phyloP scores from a whole-genome alignment of 2,888 invertebrate species.

The Megamerina dolium region DNA sequence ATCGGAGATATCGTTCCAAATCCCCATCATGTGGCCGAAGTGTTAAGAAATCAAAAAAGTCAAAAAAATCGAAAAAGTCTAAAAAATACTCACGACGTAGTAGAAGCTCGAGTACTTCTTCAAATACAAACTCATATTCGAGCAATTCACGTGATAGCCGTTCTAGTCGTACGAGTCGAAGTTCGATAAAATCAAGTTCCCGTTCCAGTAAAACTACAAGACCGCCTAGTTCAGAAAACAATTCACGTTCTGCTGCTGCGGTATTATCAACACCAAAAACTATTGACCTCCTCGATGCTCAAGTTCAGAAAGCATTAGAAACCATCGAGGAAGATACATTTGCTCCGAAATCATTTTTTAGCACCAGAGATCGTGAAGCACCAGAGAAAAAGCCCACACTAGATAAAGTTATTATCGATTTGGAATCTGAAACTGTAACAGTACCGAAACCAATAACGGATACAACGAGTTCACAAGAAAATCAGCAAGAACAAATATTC shows the following conservation, averaged over 20 bases:
- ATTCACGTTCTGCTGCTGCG: slow-evolving; percentile 20
- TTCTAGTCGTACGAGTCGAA: slow-evolving; percentile 19
- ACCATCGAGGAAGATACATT: slow-evolving; percentile 68
- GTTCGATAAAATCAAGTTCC: slow-evolving; percentile 30
- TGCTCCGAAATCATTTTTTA: slow-evolving; percentile 55
- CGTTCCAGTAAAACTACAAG: slow-evolving; percentile 27
- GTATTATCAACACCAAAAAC: slow-evolving; percentile 19
- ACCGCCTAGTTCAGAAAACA: slow-evolving; percentile 32
- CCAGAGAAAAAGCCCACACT: slow-evolving; percentile 33
- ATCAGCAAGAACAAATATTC: slow-evolving; percentile 55
- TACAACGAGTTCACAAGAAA: slow-evolving; percentile 45
- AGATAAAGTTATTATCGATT: slow-evolving; percentile 62
- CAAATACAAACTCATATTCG: slow-evolving; percentile 27
- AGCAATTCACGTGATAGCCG: slow-evolving; percentile 24
- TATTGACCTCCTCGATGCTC: slow-evolving; percentile 32
- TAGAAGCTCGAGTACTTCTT: slow-evolving; percentile 35
- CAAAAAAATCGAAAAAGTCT: slow-evolving; percentile 37
- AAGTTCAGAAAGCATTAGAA: slow-evolving; percentile 53
- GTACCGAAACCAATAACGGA: slow-evolving; percentile 49
- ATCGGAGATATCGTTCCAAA: slow-evolving; percentile 30
- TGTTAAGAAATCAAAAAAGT: slow-evolving; percentile 35
- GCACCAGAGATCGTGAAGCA: slow-evolving; percentile 57
- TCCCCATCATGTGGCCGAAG: slow-evolving; percentile 24
- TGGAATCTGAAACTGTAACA: slow-evolving; percentile 64
- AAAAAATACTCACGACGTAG: slow-evolving; percentile 36